These are phyloP conservation scores for Cheumatopsyche charites DNA, from an alignment of 1,140 invertebrate species.

Conservation along the genomic window DNA sequence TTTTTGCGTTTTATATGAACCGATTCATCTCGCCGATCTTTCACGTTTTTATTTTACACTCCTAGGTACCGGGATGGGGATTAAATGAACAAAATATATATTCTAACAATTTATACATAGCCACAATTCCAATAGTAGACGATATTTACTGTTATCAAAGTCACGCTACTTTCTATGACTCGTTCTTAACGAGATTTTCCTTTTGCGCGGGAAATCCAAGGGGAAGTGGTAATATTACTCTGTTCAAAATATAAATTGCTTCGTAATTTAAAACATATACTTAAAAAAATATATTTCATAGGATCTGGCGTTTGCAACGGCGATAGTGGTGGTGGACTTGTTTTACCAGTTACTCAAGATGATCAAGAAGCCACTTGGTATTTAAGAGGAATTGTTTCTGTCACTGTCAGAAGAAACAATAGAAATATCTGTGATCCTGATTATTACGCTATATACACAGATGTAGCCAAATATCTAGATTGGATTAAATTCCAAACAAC, in stretches of 20 bases:
- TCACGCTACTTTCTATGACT: conserved; percentile 33
- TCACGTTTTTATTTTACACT: conserved; percentile 16
- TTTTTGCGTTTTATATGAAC: too few species aligned
- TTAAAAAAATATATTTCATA: conserved; percentile 49
- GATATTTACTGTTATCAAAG: conserved; percentile 37
- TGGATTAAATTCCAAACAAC: conserved; percentile 54
- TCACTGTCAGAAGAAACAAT: conserved; percentile 60
- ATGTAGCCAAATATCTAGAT: conserved; percentile 64
- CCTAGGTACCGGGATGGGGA: conserved; percentile 40
- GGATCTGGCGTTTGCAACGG: conserved; percentile 68
- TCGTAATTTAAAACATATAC: not conserved
- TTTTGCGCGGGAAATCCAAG: conserved; percentile 41
- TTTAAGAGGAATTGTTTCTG: conserved; percentile 64
- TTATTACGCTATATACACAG: conserved; percentile 65
- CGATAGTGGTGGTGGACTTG: conserved; percentile 68
- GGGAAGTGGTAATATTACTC: conserved; percentile 36
- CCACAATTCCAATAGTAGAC: conserved; percentile 29
- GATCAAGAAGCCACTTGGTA: conserved; percentile 61
- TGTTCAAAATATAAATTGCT: too few species aligned
- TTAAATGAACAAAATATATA: conserved; percentile 25
- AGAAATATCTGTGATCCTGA: conserved; percentile 60
- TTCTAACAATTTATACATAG: conserved; percentile 17
- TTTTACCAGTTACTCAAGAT: conserved; percentile 57
- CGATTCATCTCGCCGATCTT: too few species aligned
- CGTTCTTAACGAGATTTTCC: conserved; percentile 28